Percentiles rank a stretch among this genome's conserved stretches.
Evolutionary conservation across 1,140 invertebrate genomes (phyloP).

Genomic region (Phymorhynchus buccinoides): DNA sequence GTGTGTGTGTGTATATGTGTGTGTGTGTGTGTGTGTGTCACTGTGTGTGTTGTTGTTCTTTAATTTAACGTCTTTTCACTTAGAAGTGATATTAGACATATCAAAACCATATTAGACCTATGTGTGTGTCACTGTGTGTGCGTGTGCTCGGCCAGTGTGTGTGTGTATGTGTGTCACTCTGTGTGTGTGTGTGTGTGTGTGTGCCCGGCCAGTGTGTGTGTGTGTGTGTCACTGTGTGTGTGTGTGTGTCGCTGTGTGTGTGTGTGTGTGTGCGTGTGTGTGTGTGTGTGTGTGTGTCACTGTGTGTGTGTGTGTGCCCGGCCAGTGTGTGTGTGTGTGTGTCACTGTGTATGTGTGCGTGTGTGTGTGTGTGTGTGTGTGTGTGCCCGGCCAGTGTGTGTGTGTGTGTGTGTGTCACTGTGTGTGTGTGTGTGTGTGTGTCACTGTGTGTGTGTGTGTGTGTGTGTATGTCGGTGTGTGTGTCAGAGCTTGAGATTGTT

Average conservation of each 20-base stretch:
- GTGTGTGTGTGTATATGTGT: conserved; percentile 9
- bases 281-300: not conserved
- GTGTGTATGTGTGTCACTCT: not conserved
- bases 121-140: not conserved
- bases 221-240: not conserved
- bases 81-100: no score
- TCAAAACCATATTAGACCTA: no score
- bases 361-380: conserved; percentile 14
- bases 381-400: not conserved
- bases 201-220: not conserved
- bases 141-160: not conserved
- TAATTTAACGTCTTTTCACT: not conserved
- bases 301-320: not conserved
- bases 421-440: not conserved
- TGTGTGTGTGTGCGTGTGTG: not conserved
- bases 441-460: not conserved
- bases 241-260: not conserved
- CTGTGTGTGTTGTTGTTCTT: not conserved
- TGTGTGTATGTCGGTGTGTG: not conserved
- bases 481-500: no score
- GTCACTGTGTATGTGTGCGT: not conserved
- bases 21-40: not conserved
- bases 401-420: not conserved
- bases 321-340: not conserved
- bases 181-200: not conserved